phyloP scores from a whole-genome alignment of 35 echinoderm and acorn worm species.

The Eucidaris tribuloides region DNA sequence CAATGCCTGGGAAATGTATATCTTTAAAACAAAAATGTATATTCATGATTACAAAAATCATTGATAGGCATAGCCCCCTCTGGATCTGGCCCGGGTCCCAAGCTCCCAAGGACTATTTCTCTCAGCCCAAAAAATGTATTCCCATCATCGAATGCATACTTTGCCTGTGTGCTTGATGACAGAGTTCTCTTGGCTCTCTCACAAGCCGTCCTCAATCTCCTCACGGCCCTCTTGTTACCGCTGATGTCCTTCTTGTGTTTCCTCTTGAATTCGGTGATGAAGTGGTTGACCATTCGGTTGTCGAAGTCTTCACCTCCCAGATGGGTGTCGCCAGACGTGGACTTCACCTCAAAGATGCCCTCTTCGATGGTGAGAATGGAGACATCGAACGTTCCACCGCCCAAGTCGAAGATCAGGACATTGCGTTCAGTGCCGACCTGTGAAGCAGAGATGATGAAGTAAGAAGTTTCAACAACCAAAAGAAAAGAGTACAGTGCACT shows the following conservation, averaged over 20 bases:
- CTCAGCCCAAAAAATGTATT: neutral
- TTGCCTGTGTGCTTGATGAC: conserved; percentile 75
- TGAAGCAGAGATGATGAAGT: too few relatives aligned
- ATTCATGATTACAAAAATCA: neutral
- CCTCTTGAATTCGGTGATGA: conserved; percentile 64
- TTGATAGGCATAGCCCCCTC: neutral
- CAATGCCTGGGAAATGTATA: too few relatives aligned
- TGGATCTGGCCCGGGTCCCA: neutral
- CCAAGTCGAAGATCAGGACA: conserved; percentile 75
- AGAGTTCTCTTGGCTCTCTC: conserved; percentile 89
- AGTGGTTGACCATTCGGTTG: conserved; percentile 66
- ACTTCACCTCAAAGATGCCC: conserved; percentile 74
- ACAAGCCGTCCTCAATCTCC: conserved; percentile 62
- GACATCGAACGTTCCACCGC: conserved; percentile 80
- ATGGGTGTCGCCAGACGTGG: conserved; percentile 66
- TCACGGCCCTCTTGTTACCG: conserved; percentile 45
- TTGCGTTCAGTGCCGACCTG: conserved; percentile 40
- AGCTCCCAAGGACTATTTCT: neutral
- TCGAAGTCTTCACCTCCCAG: conserved; percentile 76
- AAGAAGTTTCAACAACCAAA: too few relatives aligned
- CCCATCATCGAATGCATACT: conserved; percentile 7
- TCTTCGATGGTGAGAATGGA: conserved; percentile 68
- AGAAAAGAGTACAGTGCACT: too few relatives aligned
- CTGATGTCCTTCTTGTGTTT: conserved; percentile 88
- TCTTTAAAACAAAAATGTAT: neutral